A percentile compares a stretch with the other conserved stretches of the same genome.
These are phyloP conservation scores for Callipepla californica DNA, from an alignment of 2,113 vertebrate genomes.

Conservation along the genomic window DNA sequence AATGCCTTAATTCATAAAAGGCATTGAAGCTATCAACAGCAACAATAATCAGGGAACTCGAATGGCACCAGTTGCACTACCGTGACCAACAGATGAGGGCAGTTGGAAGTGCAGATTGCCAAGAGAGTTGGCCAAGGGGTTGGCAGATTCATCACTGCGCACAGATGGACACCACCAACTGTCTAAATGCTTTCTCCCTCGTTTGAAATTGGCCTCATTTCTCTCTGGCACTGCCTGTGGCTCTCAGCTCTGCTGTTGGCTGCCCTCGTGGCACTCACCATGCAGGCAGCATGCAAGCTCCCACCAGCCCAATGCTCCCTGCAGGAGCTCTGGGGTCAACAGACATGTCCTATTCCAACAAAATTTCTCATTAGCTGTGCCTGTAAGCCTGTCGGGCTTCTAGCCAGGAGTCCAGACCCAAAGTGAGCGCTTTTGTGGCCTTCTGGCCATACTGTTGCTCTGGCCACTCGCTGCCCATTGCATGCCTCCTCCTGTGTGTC, in stretches of 20 bases:
- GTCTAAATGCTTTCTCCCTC: constrained; percentile 24
- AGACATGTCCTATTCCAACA: neutral
- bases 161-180: constrained; percentile 21
- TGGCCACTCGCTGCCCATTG: neutral
- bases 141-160: neutral
- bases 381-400: neutral
- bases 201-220: constrained; percentile 14
- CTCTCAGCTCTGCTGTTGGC: neutral
- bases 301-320: accelerated
- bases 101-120: neutral
- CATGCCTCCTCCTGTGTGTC: neutral
- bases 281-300: neutral
- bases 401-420: accelerated
- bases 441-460: neutral
- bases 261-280: neutral
- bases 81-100: neutral
- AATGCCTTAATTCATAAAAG: neutral
- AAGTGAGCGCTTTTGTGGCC: neutral
- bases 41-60: neutral
- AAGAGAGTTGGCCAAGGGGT: neutral
- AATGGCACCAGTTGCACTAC: accelerated
- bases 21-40: neutral
- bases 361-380: neutral
- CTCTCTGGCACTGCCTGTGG: neutral
- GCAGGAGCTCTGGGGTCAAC: neutral